Evolutionary conservation across 2,888 invertebrate genomes (phyloP).

Genomic region (Dioctria rufipes): DNA sequence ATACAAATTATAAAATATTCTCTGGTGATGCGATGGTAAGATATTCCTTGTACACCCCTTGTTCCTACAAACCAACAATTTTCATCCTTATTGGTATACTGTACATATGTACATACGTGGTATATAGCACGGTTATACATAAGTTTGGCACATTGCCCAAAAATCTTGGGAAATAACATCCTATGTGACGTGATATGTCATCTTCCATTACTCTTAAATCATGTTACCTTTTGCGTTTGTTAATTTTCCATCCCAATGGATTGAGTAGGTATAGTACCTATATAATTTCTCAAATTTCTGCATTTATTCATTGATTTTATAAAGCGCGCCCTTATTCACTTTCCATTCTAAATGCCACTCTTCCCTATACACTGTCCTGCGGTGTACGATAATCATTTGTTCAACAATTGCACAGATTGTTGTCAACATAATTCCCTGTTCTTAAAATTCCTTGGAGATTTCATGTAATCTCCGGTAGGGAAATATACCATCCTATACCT

Average conservation of each 20-base stretch:
- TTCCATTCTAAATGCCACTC: background rate
- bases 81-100: background rate
- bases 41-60: background rate
- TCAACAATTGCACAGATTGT: slow-evolving; percentile 20
- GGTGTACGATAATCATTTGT: background rate
- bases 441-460: too few relatives aligned
- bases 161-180: background rate
- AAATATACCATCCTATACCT: too few relatives aligned
- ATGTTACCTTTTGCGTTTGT: background rate
- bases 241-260: background rate
- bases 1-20: background rate
- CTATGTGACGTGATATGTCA: background rate
- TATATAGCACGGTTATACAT: background rate
- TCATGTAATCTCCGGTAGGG: too few relatives aligned
- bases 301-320: slow-evolving; percentile 16
- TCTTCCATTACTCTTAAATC: background rate
- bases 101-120: background rate
- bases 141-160: background rate
- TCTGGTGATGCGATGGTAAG: background rate
- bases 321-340: background rate
- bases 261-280: too few relatives aligned
- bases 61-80: background rate
- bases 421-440: slow-evolving; percentile 28
- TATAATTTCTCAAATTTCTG: background rate
- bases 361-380: too few relatives aligned